phyloP scores from a whole-genome alignment of 2,797 vertebrate species.

The Crenichthys baileyi region DNA sequence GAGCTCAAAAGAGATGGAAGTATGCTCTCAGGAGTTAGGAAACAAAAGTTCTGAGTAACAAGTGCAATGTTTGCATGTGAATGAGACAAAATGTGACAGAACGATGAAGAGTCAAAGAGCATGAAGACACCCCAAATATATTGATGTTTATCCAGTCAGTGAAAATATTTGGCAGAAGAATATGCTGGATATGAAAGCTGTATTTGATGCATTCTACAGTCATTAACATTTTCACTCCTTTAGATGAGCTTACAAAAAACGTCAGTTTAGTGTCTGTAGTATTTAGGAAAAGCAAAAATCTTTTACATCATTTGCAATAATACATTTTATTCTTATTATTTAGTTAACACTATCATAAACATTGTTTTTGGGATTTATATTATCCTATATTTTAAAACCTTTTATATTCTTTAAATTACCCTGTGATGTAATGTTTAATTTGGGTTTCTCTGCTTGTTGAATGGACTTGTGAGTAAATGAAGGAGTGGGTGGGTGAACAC shows the following conservation, averaged over 20 bases:
- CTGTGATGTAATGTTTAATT: neutral
- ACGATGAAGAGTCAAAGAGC: neutral
- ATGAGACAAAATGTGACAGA: neutral
- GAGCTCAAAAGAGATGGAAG: neutral
- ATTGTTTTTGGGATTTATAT: neutral
- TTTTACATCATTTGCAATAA: neutral
- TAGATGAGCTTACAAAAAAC: slow-evolving; percentile 34
- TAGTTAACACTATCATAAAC: too few species aligned
- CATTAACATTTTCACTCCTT: slow-evolving; percentile 35
- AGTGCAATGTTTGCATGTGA: neutral
- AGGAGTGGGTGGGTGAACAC: neutral
- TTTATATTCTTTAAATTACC: neutral
- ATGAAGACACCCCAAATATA: neutral
- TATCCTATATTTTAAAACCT: neutral
- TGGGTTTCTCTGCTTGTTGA: neutral
- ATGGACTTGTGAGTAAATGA: neutral
- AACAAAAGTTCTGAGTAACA: neutral
- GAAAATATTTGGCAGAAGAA: neutral
- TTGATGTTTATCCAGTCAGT: neutral
- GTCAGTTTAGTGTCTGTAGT: neutral
- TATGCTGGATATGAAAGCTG: neutral
- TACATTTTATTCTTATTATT: neutral
- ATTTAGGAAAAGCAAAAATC: slow-evolving; percentile 12
- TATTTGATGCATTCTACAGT: slow-evolving; percentile 32
- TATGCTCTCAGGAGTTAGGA: neutral